These are phyloP conservation scores for Falco berigora DNA, from an alignment of 2,797 vertebrate genomes.

Conservation along the genomic window DNA sequence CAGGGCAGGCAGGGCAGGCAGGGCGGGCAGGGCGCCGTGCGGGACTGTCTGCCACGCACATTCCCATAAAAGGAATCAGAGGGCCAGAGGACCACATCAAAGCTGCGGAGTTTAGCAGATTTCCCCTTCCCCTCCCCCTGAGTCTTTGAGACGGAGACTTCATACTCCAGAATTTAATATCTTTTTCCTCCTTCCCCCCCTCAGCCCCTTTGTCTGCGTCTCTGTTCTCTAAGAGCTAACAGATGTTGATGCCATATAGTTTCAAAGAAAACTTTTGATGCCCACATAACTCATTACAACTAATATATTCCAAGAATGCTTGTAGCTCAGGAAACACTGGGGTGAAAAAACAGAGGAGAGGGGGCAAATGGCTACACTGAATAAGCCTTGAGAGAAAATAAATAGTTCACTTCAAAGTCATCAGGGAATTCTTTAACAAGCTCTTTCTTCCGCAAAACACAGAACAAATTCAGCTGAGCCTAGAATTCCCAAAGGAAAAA, in stretches of 20 bases:
- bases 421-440: conserved; percentile 57
- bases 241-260: conserved; percentile 74
- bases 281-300: conserved; percentile 66
- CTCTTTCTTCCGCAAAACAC: conserved; percentile 42
- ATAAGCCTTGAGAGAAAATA: conserved; percentile 49
- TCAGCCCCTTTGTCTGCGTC: conserved; percentile 64
- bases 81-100: conserved; percentile 72
- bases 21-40: no score
- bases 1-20: background rate
- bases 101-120: conserved; percentile 50
- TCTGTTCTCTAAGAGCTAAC: conserved; percentile 76
- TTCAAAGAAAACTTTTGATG: conserved; percentile 72
- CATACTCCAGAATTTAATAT: conserved; percentile 67
- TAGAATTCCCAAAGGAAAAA: conserved; percentile 24
- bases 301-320: conserved; percentile 68
- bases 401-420: conserved; percentile 59
- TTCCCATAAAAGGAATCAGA: conserved; percentile 68
- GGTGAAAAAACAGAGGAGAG: conserved; percentile 43
- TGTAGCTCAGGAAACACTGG: conserved; percentile 52
- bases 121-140: conserved; percentile 66
- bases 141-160: conserved; percentile 61
- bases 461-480: conserved; percentile 19
- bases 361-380: conserved; percentile 41
- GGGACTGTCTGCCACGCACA: conserved; percentile 28
- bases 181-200: conserved; percentile 59